These are phyloP conservation scores for Okamejei kenojei DNA, from an alignment of 2,797 vertebrate species.

Conservation along the genomic window DNA sequence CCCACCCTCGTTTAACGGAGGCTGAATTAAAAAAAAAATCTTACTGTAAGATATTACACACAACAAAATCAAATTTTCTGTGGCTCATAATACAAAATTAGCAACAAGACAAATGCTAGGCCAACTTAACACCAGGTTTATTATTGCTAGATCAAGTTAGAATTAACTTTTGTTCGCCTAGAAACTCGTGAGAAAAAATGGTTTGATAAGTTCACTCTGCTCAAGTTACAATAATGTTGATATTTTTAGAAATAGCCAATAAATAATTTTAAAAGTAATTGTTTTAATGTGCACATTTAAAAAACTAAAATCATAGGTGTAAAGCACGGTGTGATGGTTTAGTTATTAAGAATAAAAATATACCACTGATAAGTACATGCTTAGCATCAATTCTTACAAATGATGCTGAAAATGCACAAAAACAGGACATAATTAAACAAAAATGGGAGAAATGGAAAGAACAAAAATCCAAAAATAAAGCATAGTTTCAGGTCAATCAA, in stretches of 20 bases:
- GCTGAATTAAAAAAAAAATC: slow-evolving; percentile 57
- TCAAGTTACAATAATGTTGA: neutral
- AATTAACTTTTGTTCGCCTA: neutral
- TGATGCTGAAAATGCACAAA: neutral
- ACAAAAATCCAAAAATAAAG: neutral
- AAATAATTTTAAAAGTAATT: neutral
- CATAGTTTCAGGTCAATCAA: neutral
- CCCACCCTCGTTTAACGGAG: slow-evolving; percentile 74
- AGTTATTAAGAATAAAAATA: neutral
- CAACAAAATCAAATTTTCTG: neutral
- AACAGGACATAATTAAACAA: too few relatives aligned
- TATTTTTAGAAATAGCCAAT: neutral
- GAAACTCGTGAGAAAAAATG: neutral
- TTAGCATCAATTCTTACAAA: neutral
- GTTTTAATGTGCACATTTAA: neutral
- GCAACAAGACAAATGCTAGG: neutral
- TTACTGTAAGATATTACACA: neutral
- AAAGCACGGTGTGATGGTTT: neutral
- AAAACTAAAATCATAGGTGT: neutral
- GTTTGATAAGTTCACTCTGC: neutral
- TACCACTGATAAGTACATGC: neutral
- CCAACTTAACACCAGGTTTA: neutral
- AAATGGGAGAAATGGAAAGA: neutral
- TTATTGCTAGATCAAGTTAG: neutral
- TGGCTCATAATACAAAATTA: neutral